Base-by-base conservation (phyloP, 2,113 vertebrate genomes). In the Vanacampus margaritifer region DNA sequence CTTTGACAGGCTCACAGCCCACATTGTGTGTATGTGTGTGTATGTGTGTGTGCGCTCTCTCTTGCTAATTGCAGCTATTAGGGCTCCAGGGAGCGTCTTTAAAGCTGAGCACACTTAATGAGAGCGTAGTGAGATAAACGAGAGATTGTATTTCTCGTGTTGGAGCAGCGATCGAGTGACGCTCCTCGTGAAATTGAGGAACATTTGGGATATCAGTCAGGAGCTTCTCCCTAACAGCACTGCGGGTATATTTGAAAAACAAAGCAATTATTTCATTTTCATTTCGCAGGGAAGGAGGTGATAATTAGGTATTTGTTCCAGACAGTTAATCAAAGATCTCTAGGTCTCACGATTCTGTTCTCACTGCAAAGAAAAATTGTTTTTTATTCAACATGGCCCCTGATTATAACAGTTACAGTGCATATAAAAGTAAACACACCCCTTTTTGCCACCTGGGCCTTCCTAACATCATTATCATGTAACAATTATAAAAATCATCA, bases 61-160 rank as follows among this genome's bases (percentile, higher is more conserved):
- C 68, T 81, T 62, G 75, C 76, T 90, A 89, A 89, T 89, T 90
- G 86, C 83, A 73, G 81, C 83, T 81, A 89, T 90, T 87, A 84
- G 59, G 63, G 54, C 71, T 78, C 70, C 72, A 69, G 77, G 72
- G 79, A 79, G 37, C 12, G 28, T 72, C 67, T 75, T 62, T 57
- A 64, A 75, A 74, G 71, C 68, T 12, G 32, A 75, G 68, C 74
- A 63, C 70, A 69, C 69, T 68, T 86, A 86, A 89, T 85, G 84
- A 88, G 68, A 83, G 82, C 61, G 61, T 73, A 71, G 74, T 74
- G 78, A 82, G 80, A 81, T 84, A 78, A 83, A 86, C 79, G 84
- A 86, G 79, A 87, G 75, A 81, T 83, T 86, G 81, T 85, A 46
- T 77, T 39, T 75, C 65, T 81, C 71, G 65, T 75, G 79, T 74